phyloP scores from a whole-genome alignment of 2,113 vertebrate species.

The Pollimyrus isidori region DNA sequence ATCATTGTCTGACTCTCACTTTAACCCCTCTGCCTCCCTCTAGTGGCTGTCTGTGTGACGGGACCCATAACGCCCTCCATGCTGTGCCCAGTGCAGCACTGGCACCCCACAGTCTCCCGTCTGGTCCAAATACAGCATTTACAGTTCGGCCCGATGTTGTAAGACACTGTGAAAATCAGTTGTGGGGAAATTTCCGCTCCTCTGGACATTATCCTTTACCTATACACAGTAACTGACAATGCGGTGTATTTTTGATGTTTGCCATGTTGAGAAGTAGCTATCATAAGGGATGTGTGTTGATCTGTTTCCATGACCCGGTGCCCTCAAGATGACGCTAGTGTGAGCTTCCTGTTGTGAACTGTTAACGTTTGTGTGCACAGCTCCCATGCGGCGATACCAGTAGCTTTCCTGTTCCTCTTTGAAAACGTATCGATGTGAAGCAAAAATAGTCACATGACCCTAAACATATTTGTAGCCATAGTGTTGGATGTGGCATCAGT shows the following conservation, averaged over 20 bases:
- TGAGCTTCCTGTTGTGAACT: slow-evolving; percentile 56
- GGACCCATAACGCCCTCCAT: slow-evolving; percentile 47
- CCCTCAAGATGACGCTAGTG: slow-evolving; percentile 47
- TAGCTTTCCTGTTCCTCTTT: slow-evolving; percentile 59
- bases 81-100: slow-evolving; percentile 38
- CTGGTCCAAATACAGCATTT: slow-evolving; percentile 65
- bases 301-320: slow-evolving; percentile 68
- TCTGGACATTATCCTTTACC: slow-evolving; percentile 87
- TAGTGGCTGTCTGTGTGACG: slow-evolving; percentile 42
- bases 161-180: slow-evolving; percentile 92
- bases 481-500: slow-evolving; percentile 17
- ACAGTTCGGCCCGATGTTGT: slow-evolving; percentile 54
- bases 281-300: slow-evolving; percentile 55
- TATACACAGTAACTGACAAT: slow-evolving; percentile 47
- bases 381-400: slow-evolving; percentile 66
- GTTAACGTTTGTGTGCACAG: slow-evolving; percentile 76
- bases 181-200: slow-evolving; percentile 80
- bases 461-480: slow-evolving; percentile 33
- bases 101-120: slow-evolving; percentile 59
- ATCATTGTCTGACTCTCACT: neutral
- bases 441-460: slow-evolving; percentile 30
- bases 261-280: slow-evolving; percentile 66
- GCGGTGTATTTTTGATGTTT: slow-evolving; percentile 42
- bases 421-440: slow-evolving; percentile 40
- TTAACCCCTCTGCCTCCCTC: slow-evolving; percentile 13